Evolutionary conservation across 2,113 vertebrate species (phyloP), one percentile per base, ranked within the genome.

Genomic region (Turdus rufiventris): DNA sequence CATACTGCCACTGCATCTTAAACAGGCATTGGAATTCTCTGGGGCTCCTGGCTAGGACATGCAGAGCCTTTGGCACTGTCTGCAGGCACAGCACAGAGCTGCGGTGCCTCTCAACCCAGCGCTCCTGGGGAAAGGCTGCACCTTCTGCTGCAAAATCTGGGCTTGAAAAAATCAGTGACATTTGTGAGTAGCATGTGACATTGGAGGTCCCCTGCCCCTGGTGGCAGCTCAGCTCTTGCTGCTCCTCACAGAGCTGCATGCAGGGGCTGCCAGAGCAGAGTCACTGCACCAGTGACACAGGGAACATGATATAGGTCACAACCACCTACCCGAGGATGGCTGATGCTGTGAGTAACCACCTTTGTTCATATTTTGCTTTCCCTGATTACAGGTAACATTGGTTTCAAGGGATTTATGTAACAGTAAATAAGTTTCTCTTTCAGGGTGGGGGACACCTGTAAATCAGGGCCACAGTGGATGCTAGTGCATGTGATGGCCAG

Each of bases 51-150:
- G 16, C 45, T 34, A 73, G 77, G 29, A 63, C 62, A 31, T 50
- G 85, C 54, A 81, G 28, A 0, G 0, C 5, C 4, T 54, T 53
- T 1, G 5, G 72, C 40, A 50, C 18, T 13, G n/a, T 36, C 68
- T 51, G 63, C 60, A 89, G 66, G 56, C 43, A 67, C 0, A 0
- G 81, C 68, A 36, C 6, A 3, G n/a, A 51, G 19, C 48, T 12
- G 48, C 0, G 0, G 6, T 62, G 54, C 60, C 2, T 6, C 85
- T 57, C 63, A 63, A 60, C 77, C 42, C 2, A 11, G 68, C 0
- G 0, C 28, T 81, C 29, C 29, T 20, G 45, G 2, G n/a, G 19
- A 16, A 3, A 74, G 18, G 42, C 71, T 75, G 74, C 20, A 19
- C n/a, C 34, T 79, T 47, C 80, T 85, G 71, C 65, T 78, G 66